These are phyloP conservation scores for Macropodus opercularis DNA, from an alignment of 2,797 vertebrate species.

Conservation along the genomic window DNA sequence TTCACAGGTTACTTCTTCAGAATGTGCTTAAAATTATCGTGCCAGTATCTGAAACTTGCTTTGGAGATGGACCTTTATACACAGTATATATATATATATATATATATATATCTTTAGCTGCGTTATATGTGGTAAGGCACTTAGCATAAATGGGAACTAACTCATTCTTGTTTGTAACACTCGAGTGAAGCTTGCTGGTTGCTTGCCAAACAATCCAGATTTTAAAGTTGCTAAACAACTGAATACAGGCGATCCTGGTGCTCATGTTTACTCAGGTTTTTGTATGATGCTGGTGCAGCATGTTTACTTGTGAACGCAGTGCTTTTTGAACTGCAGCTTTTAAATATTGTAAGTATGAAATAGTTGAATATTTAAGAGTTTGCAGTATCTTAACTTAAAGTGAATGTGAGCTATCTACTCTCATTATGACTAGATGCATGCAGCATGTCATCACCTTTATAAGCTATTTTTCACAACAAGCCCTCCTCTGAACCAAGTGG, in stretches of 20 bases:
- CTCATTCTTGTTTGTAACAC: neutral
- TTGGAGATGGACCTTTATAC: neutral
- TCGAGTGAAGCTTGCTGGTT: neutral
- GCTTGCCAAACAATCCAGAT: neutral
- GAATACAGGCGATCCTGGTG: neutral
- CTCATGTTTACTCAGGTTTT: neutral
- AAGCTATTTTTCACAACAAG: conserved; percentile 36
- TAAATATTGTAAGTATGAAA: neutral
- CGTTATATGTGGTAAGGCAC: neutral
- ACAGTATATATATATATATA: too few relatives aligned
- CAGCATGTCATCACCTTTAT: conserved; percentile 22
- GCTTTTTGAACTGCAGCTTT: neutral
- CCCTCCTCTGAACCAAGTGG: conserved; percentile 57
- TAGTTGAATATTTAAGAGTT: neutral
- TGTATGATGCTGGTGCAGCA: neutral
- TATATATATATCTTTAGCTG: neutral
- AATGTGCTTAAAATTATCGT: neutral
- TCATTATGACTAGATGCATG: conserved; percentile 10
- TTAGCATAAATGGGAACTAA: neutral
- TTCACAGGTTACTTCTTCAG: neutral
- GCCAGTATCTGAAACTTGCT: too few relatives aligned
- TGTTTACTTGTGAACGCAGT: neutral
- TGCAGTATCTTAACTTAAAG: neutral
- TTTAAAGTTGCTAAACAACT: neutral
- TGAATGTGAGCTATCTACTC: neutral